Base-by-base conservation (phyloP, 2,113 vertebrate genomes). In the Pluvialis apricaria region DNA sequence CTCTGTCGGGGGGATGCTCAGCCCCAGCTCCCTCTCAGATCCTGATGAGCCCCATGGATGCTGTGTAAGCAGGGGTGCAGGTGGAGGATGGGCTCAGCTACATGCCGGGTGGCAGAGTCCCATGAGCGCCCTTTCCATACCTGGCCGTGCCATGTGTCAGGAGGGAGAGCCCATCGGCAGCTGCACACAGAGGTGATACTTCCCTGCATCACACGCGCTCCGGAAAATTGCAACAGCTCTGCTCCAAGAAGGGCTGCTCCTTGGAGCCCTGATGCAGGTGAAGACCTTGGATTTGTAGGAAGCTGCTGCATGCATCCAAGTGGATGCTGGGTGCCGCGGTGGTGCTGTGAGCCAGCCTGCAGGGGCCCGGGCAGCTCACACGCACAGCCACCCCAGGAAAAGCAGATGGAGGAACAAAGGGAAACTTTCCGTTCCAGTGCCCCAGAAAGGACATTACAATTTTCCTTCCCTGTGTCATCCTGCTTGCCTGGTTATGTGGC, bases 141-240 rank as follows among this genome's bases (percentile, higher is more conserved):
- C 68, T 55, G 38, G 22, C 32, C 2, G 1, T 28, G 42, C 25
- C 61, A 38, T 22, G 15, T 1, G 0, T 42, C 0, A 2, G 52
- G 52, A 79, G 44, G 34, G 62, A 76, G 32, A 71, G 42, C 28
- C 38, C 10, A 1, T 34, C 0, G 0, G 68, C 72, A 92, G 58
- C 73, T 0, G 0, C 0, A 0, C 1, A 1, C 3, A 2, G 44
- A 85, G 42, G 78, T 47, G n/a, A 25, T 51, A 24, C 69, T 89
- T 66, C n/a, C 36, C 42, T 0, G 0, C 16, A 9, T 29, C 0
- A 0, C 3, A 0, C 1, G 0, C 6, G 3, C 54, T 66, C 60
- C 1, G 4, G 77, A 66, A 82, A 70, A 54, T 10, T 1, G 4
- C 2, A 1, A 7, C 22, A 52, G 51, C 51, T 71, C 26, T 68